Evolutionary conservation across 2,888 invertebrate species (phyloP), one percentile per base, ranked within the genome.

Genomic region (Ptilodon capucinus): DNA sequence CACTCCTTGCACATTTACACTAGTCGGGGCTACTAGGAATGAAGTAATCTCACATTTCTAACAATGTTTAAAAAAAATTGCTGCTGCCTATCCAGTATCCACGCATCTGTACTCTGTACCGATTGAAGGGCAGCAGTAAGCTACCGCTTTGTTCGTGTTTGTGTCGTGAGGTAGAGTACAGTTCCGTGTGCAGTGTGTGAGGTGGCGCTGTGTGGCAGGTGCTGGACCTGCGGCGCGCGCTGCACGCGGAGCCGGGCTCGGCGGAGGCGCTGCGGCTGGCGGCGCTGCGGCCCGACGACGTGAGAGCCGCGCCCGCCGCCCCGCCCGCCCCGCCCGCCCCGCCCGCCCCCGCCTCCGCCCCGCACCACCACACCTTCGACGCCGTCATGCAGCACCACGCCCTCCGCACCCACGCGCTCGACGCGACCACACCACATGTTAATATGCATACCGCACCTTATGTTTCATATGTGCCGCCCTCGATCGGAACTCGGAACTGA

Each of bases 161-260:
- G 21, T 45, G 34, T 21, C 38, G 47, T 46, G 45, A 40, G 47
- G 49, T 51, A 54, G n/a, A n/a, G n/a, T n/a, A n/a, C n/a, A n/a
- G n/a, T n/a, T n/a, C n/a, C 50, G 30, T 14, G 14, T 35, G 47
- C 60, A 57, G 60, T 48, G 65, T 71, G 64, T 71, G 58, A 54
- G 59, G 54, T 56, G 60, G 61, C 60, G 68, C 51, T 76, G 69
- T 79, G 74, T 72, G 90, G 82, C 92, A 95, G 95, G 95, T 95
- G 91, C 93, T 95, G 93, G 95, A 95, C 92, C 92, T 95, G 84
- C 94, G 95, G 91, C 93, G 95, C 86, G 95, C 95, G 80, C 94
- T 95, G 87, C 95, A 95, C 91, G 95, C 95, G 67, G 94, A 94
- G 86, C 93, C 93, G 44, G 91, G 91, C 57, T 90, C 91, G 63